Evolutionary conservation across 2,113 vertebrate species (phyloP).

Genomic region (Noctilio leporinus): DNA sequence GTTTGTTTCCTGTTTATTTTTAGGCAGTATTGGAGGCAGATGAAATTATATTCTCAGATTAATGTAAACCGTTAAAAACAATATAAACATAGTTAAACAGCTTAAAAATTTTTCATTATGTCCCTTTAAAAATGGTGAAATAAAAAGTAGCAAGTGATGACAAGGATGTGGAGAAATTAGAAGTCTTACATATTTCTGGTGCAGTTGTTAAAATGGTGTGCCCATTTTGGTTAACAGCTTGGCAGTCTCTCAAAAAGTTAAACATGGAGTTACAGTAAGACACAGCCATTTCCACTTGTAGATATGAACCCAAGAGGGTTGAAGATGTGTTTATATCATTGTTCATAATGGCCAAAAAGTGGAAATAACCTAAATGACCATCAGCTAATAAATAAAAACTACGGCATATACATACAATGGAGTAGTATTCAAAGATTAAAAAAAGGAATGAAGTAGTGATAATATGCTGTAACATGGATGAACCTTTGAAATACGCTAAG

Average conservation of each 20-base stretch:
- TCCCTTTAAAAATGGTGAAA: background rate
- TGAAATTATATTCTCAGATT: background rate
- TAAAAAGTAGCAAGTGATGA: background rate
- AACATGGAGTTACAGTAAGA: background rate
- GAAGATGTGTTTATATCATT: background rate
- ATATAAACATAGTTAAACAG: background rate
- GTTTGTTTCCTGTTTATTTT: conserved; percentile 16
- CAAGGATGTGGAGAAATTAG: background rate
- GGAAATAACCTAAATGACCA: background rate
- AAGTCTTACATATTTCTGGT: background rate
- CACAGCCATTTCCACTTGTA: background rate
- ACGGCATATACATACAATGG: background rate
- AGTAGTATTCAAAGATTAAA: background rate
- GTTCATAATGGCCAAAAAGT: background rate
- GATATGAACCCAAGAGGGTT: background rate
- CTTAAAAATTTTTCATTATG: background rate
- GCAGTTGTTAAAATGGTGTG: background rate
- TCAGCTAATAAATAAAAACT: background rate
- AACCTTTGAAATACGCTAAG: background rate
- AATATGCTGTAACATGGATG: background rate
- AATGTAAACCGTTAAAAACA: background rate
- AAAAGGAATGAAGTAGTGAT: background rate
- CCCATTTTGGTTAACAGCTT: background rate
- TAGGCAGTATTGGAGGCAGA: background rate
- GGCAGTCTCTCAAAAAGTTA: background rate